Percentiles rank a stretch among this genome's conserved stretches.
Conservation (phyloP, 2,113 vertebrate genomes). For the Castor canadensis region DNA sequence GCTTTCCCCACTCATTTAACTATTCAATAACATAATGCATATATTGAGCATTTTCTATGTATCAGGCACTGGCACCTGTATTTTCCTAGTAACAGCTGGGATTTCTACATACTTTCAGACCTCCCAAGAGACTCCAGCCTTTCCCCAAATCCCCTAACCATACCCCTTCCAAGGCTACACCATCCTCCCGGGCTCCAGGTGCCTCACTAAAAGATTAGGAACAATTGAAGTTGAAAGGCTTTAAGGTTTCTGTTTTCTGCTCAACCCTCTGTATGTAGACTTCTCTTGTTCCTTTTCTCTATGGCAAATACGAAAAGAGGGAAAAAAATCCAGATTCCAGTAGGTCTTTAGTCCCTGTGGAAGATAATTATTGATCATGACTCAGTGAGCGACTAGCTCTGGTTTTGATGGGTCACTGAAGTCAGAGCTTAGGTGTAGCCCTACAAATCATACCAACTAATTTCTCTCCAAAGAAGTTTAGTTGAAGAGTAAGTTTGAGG, state of each 20-base stretch:
- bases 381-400: background rate
- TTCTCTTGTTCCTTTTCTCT: background rate
- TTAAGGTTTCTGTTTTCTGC: background rate
- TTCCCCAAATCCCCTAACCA: background rate
- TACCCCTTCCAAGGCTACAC: too few species aligned
- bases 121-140: background rate
- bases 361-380: background rate
- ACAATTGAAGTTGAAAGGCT: background rate
- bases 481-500: constrained; percentile 35
- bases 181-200: background rate
- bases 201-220: background rate
- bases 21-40: too few species aligned
- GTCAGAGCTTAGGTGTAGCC: background rate
- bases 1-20: background rate
- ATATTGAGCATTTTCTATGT: too few species aligned
- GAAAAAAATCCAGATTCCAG: background rate
- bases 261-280: background rate
- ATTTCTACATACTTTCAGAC: background rate
- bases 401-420: background rate
- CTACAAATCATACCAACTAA: background rate
- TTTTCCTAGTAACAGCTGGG: background rate
- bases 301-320: background rate
- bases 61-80: background rate
- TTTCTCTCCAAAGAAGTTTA: constrained; percentile 1
- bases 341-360: background rate